A percentile compares a stretch with the other conserved stretches of the same genome.
phyloP scores from a whole-genome alignment of 2,797 vertebrate species.

The Gila robusta region DNA sequence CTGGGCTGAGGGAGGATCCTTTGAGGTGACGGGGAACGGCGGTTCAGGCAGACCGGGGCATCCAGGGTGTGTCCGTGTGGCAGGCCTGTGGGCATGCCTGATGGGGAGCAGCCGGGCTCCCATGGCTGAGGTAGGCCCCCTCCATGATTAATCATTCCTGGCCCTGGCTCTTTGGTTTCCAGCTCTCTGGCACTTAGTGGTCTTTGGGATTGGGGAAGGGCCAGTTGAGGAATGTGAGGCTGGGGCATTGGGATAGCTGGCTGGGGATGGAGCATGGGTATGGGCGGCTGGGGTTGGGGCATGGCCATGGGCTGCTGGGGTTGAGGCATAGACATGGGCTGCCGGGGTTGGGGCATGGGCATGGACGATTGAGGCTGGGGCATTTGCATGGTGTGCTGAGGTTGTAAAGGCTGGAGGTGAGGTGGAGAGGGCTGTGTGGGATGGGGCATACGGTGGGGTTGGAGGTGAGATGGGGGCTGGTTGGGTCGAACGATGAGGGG shows the following conservation, averaged over 20 bases:
- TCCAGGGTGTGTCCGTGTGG: conserved; percentile 86
- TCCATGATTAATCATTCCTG: conserved; percentile 74
- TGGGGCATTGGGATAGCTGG: conserved; percentile 80
- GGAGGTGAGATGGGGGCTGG: conserved; percentile 65
- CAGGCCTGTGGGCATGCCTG: conserved; percentile 70
- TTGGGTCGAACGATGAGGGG: conserved; percentile 61
- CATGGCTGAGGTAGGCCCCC: conserved; percentile 83
- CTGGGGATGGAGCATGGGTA: conserved; percentile 67
- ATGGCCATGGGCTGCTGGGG: conserved; percentile 67
- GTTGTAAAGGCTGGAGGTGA: conserved; percentile 68
- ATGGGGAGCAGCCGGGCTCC: conserved; percentile 81
- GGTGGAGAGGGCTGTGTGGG: conserved; percentile 66
- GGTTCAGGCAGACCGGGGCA: conserved; percentile 80
- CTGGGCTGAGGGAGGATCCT: conserved; percentile 94
- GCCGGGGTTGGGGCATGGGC: conserved; percentile 73
- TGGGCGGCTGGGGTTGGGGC: conserved; percentile 69
- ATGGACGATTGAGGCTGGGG: conserved; percentile 67
- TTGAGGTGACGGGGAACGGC: conserved; percentile 92
- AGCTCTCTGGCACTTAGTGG: conserved; percentile 91
- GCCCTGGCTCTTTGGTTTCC: conserved; percentile 92
- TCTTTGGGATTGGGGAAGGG: conserved; percentile 87
- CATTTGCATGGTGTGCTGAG: conserved; percentile 69
- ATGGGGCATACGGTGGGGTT: conserved; percentile 71
- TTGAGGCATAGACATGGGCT: conserved; percentile 68
- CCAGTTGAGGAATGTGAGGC: conserved; percentile 80